A percentile compares a stretch with the other conserved stretches of the same genome.
These are phyloP conservation scores for Terrapene triunguis DNA, from an alignment of 2,113 vertebrate species.

Conservation along the genomic window DNA sequence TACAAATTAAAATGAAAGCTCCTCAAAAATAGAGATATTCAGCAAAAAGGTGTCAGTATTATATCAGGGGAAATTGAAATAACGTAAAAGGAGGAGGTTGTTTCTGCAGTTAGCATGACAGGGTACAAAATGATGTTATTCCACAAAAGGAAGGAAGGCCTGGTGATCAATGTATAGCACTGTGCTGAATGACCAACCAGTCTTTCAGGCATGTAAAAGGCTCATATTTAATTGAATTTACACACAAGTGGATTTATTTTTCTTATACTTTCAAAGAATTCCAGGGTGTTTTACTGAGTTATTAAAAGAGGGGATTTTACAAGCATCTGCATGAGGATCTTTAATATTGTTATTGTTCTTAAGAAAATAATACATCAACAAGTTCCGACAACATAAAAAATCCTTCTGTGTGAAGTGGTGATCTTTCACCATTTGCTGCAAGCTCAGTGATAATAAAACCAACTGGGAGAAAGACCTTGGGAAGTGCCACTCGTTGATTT, in stretches of 20 bases:
- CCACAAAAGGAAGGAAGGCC: slow-evolving; percentile 5
- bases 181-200: slow-evolving; percentile 1
- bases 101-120: slow-evolving; percentile 12
- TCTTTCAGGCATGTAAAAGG: not conserved
- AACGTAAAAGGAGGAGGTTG: slow-evolving; percentile 11
- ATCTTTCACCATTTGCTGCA: not conserved
- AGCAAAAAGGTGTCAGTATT: not conserved
- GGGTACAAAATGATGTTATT: not conserved
- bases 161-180: not conserved
- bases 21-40: slow-evolving; percentile 7
- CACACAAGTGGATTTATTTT: not conserved
- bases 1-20: not conserved
- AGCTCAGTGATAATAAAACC: not conserved
- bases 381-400: not conserved
- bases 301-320: not conserved
- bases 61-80: not conserved
- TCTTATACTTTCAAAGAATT: not conserved
- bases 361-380: not conserved
- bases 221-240: slow-evolving; percentile 25
- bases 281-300: not conserved
- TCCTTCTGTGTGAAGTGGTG: rapidly evolving
- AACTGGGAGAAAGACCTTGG: not conserved
- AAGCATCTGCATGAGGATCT: not conserved
- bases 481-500: not conserved
- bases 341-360: not conserved